Percentiles rank a stretch among this genome's conserved stretches.
These are phyloP conservation scores for Tetragonisca angustula DNA, from an alignment of 2,888 invertebrate genomes.

Conservation along the genomic window DNA sequence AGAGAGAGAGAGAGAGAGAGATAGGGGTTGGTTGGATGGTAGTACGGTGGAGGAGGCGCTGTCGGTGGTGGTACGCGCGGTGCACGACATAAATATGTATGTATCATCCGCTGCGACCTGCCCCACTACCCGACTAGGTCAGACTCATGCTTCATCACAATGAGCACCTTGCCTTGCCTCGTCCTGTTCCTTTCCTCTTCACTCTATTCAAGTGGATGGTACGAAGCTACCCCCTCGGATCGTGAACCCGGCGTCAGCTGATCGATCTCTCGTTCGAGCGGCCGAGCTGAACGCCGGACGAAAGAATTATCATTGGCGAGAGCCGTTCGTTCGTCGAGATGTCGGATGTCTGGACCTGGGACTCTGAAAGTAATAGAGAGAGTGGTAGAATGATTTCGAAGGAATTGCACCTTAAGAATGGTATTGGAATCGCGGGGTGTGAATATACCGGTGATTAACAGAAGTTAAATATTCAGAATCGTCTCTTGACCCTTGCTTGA, in stretches of 20 bases:
- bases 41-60: conserved; percentile 57
- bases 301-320: neutral
- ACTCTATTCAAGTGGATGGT: conserved; percentile 78
- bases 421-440: too few species aligned
- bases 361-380: too few species aligned
- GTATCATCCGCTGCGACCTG: conserved; percentile 83
- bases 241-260: conserved; percentile 15
- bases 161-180: conserved; percentile 79
- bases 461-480: too few species aligned
- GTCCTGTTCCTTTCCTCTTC: conserved; percentile 68
- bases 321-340: neutral
- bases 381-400: too few species aligned
- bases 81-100: conserved; percentile 83
- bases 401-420: too few species aligned
- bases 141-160: conserved; percentile 84
- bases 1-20: conserved; percentile 50
- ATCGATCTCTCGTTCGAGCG: neutral
- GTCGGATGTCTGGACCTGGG: too few species aligned
- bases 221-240: conserved; percentile 62
- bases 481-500: too few species aligned
- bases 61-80: conserved; percentile 73
- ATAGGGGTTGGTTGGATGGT: conserved; percentile 50
- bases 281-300: neutral
- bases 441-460: too few species aligned
- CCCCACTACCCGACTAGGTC: conserved; percentile 84